Percentiles rank a stretch among this genome's conserved stretches.
phyloP scores from a whole-genome alignment of 2,113 vertebrate genomes.

The Hemicordylus capensis region DNA sequence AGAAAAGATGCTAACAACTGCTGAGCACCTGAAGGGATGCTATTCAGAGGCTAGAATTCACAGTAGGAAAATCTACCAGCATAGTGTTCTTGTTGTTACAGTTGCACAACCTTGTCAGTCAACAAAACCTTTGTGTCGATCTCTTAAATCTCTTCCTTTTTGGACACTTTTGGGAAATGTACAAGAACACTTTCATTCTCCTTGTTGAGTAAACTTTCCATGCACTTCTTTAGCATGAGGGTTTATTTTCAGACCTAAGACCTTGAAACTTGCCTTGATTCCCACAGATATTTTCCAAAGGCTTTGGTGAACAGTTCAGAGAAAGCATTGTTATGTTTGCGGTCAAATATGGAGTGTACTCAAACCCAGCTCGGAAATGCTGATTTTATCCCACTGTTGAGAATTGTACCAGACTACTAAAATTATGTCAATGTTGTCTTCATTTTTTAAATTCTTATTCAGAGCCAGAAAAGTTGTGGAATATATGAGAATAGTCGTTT shows the following conservation, averaged over 20 bases:
- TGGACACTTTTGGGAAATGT: background rate
- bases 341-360: background rate
- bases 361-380: conserved; percentile 3
- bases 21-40: conserved; percentile 12
- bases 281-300: conserved; percentile 20
- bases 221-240: conserved; percentile 1
- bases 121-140: conserved; percentile 16
- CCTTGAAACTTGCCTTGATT: conserved; percentile 18
- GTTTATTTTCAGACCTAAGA: conserved; percentile 13
- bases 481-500: background rate
- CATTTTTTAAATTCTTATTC: background rate
- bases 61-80: conserved; percentile 12
- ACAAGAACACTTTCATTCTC: conserved; percentile 5
- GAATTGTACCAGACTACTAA: conserved; percentile 6
- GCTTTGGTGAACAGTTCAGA: background rate
- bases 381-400: background rate
- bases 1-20: conserved; percentile 13
- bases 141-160: conserved; percentile 35
- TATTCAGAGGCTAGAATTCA: conserved; percentile 5
- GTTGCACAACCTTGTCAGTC: conserved; percentile 22
- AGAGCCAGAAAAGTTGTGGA: background rate
- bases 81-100: conserved; percentile 25
- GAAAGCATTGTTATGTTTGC: background rate
- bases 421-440: conserved; percentile 15
- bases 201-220: conserved; percentile 11